Evolutionary conservation across 2,888 invertebrate genomes (phyloP).

Genomic region (Xylota sylvarum): DNA sequence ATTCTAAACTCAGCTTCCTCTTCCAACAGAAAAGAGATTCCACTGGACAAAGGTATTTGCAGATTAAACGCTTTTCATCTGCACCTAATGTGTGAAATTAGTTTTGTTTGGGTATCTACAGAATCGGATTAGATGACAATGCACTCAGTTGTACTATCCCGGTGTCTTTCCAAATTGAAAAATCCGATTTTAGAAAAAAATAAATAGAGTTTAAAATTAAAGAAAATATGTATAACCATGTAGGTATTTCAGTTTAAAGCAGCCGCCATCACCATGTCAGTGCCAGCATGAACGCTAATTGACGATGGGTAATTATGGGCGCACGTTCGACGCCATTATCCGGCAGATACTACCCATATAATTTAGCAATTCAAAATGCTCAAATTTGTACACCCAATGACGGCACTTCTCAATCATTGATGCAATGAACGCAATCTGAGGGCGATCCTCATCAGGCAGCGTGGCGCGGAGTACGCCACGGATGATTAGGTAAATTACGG

Average conservation of each 20-base stretch:
- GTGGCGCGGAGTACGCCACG: constrained; percentile 51
- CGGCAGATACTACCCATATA: constrained; percentile 67
- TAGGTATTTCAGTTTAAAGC: constrained; percentile 13
- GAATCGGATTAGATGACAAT: constrained; percentile 71
- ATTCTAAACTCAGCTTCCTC: constrained; percentile 8
- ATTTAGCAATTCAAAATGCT: constrained; percentile 64
- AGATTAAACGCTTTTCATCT: constrained; percentile 71
- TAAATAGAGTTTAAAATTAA: constrained; percentile 50
- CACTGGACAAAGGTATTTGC: constrained; percentile 59
- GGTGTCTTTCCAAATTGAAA: constrained; percentile 48
- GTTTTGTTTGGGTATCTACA: constrained; percentile 59
- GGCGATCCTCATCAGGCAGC: constrained; percentile 47
- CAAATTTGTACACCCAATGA: constrained; percentile 67
- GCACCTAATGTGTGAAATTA: constrained; percentile 75
- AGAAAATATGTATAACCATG: constrained; percentile 19
- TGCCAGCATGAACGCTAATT: constrained; percentile 64
- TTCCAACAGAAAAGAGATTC: constrained; percentile 20
- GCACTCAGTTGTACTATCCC: not conserved
- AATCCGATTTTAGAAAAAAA: constrained; percentile 64
- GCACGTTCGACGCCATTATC: constrained; percentile 76
- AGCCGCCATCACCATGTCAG: constrained; percentile 48
- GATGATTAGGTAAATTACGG: constrained; percentile 73
- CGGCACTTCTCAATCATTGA: constrained; percentile 48
- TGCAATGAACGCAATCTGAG: constrained; percentile 65
- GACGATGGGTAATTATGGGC: constrained; percentile 64